Percentiles rank a stretch among this genome's conserved stretches.
Evolutionary conservation across 2,113 vertebrate genomes (phyloP).

Genomic region (Mesocricetus auratus): DNA sequence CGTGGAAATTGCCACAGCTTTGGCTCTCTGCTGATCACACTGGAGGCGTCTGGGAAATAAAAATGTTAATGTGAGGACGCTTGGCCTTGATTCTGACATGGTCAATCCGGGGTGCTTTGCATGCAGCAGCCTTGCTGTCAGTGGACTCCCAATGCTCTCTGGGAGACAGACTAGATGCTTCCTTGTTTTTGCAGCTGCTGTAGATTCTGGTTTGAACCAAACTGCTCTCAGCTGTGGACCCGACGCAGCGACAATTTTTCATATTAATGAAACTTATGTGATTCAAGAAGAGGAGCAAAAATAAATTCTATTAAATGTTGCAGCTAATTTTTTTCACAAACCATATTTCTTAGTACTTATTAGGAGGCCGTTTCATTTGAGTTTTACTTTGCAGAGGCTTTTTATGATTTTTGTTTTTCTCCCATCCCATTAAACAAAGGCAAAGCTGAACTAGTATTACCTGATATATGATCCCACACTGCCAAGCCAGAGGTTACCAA

Average conservation of each 20-base stretch:
- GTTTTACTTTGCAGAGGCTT: background rate
- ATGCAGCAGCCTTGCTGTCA: background rate
- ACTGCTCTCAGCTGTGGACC: constrained; percentile 62
- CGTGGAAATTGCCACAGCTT: background rate
- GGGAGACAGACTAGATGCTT: constrained; percentile 65
- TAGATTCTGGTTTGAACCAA: constrained; percentile 67
- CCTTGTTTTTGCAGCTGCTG: constrained; percentile 81
- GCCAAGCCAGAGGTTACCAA: background rate
- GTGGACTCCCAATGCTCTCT: constrained; percentile 49
- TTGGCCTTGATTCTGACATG: constrained; percentile 65
- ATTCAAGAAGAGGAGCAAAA: constrained; percentile 48
- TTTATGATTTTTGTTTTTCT: background rate
- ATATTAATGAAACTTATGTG: constrained; percentile 56
- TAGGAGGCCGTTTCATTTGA: background rate
- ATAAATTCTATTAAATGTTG: constrained; percentile 36
- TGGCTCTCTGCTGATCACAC: constrained; percentile 44
- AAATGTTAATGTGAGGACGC: constrained; percentile 30
- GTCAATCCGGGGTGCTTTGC: constrained; percentile 42
- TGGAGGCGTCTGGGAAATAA: constrained; percentile 31
- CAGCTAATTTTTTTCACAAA: background rate
- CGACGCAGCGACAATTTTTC: constrained; percentile 46
- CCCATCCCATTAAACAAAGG: background rate
- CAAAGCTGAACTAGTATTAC: background rate
- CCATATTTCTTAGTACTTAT: background rate
- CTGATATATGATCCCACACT: background rate